Conservation (phyloP, 2,797 vertebrate species). For the Tympanoctomys barrerae region DNA sequence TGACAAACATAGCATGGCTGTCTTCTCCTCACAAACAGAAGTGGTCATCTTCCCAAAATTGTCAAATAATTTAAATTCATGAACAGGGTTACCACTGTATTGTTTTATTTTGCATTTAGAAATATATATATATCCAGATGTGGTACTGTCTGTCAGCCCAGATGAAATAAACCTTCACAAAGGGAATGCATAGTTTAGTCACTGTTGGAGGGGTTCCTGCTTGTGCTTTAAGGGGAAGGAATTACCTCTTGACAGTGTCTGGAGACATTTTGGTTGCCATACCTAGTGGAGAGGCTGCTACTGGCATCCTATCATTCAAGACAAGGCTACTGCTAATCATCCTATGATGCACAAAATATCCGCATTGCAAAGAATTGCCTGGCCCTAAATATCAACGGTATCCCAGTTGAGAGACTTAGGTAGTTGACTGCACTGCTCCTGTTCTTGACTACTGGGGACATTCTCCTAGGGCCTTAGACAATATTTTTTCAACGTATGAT, state of each 20-base stretch:
- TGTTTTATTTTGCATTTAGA: background rate
- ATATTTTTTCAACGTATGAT: background rate
- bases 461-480: background rate
- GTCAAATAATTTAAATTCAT: background rate
- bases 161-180: background rate
- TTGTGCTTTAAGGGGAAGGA: background rate
- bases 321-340: rapidly evolving
- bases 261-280: background rate
- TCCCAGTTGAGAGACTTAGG: background rate
- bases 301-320: background rate
- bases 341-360: rapidly evolving
- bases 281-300: background rate
- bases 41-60: background rate
- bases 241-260: background rate
- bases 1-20: background rate
- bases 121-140: background rate
- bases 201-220: background rate
- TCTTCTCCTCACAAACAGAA: background rate
- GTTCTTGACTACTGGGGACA: background rate
- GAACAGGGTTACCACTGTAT: background rate
- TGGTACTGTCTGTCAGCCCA: background rate
- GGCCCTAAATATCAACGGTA: background rate
- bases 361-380: background rate
- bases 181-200: background rate
- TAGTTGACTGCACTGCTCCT: too few species aligned